Conservation (phyloP, 1,140 invertebrate genomes). For the Asobara japonica region DNA sequence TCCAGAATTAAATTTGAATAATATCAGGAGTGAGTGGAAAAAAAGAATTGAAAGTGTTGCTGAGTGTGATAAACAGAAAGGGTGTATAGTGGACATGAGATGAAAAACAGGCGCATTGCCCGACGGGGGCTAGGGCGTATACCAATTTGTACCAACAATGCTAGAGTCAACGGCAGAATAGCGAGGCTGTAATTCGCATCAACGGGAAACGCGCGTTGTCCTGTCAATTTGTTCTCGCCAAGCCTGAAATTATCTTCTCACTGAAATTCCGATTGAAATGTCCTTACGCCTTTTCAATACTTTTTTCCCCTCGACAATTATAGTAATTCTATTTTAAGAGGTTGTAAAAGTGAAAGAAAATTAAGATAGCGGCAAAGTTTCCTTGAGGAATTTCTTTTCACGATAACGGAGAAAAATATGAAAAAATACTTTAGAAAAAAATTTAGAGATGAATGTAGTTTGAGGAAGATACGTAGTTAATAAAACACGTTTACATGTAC, state of each 20-base stretch:
- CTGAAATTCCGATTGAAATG: conserved; percentile 45
- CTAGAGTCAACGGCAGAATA: conserved; percentile 66
- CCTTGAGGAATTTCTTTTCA: no score
- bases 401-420: no score
- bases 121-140: conserved; percentile 59
- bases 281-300: conserved; percentile 44
- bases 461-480: no score
- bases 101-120: conserved; percentile 33
- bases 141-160: conserved; percentile 67
- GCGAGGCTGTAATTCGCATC: conserved; percentile 63
- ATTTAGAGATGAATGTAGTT: no score
- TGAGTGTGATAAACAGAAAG: not conserved
- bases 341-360: no score
- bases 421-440: no score
- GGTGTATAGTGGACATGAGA: conserved; percentile 22
- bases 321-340: not conserved
- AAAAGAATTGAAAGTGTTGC: conserved; percentile 1
- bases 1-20: not conserved
- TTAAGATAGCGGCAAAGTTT: no score
- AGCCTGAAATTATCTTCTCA: conserved; percentile 61
- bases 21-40: not conserved
- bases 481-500: no score
- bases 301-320: not conserved
- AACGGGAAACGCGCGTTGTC: conserved; percentile 61
- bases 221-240: conserved; percentile 63